Conservation (phyloP, 2,888 invertebrate species). For the Ectemnius lituratus region DNA sequence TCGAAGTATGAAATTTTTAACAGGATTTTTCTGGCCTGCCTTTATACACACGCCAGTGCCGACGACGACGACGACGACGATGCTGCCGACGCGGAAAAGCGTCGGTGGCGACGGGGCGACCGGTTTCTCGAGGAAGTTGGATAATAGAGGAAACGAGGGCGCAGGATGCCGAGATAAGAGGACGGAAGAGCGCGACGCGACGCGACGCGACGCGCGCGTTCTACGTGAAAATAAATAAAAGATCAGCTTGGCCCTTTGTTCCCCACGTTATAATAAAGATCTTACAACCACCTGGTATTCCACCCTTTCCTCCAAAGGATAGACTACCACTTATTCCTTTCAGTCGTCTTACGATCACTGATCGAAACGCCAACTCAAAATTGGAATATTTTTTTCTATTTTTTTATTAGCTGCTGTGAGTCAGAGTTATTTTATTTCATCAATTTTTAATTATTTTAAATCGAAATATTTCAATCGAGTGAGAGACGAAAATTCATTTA, state of each 20-base stretch:
- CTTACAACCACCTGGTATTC: constrained; percentile 17
- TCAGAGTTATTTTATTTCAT: no score
- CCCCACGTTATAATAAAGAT: constrained; percentile 26
- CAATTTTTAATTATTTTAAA: no score
- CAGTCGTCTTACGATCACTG: no score
- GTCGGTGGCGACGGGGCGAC: no score
- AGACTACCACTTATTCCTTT: no score
- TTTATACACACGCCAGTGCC: not conserved
- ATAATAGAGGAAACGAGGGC: constrained; percentile 11
- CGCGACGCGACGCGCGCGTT: not conserved
- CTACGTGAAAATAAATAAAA: constrained; percentile 32
- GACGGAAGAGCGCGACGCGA: constrained; percentile 33
- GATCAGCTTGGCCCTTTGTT: constrained; percentile 14
- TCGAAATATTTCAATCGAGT: no score
- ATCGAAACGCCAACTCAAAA: no score
- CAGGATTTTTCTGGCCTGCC: constrained; percentile 1
- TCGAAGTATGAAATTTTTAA: constrained; percentile 22
- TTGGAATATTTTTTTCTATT: no score
- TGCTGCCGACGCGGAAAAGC: no score
- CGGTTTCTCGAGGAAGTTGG: constrained; percentile 1
- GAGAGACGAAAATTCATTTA: no score
- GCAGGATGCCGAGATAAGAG: not conserved
- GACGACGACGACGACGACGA: not conserved
- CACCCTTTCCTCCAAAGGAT: not conserved
- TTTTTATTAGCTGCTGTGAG: no score